Conservation (phyloP, 2,113 vertebrate species). For the Danio rerio region DNA sequence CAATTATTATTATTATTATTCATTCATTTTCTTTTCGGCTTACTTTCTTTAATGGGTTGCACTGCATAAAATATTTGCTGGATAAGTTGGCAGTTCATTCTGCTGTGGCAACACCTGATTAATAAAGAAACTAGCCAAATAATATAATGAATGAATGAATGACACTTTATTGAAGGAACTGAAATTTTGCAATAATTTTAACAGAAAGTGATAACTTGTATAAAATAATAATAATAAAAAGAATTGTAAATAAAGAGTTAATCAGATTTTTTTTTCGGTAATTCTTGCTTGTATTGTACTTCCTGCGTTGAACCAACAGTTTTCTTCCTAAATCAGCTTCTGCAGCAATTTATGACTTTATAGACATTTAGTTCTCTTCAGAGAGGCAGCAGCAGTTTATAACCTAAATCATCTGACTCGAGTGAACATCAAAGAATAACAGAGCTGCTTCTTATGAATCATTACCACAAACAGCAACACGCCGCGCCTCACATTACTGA, state of each 20-base stretch:
- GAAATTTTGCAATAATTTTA: background rate
- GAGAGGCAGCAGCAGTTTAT: constrained; percentile 8
- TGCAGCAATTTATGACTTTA: background rate
- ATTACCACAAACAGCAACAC: background rate
- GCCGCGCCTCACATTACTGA: constrained; percentile 4
- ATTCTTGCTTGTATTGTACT: background rate
- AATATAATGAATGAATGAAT: too few relatives aligned
- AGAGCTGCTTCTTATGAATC: constrained; percentile 29
- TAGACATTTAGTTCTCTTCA: background rate
- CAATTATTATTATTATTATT: too few relatives aligned
- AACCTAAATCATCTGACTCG: constrained; percentile 11
- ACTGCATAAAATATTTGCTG: too few relatives aligned
- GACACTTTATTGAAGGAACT: too few relatives aligned
- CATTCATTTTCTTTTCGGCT: too few relatives aligned
- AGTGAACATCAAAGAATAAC: constrained; percentile 12
- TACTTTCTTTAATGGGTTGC: too few relatives aligned
- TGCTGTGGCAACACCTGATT: too few relatives aligned
- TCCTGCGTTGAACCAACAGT: background rate
- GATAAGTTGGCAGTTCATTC: too few relatives aligned
- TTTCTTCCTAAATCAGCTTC: background rate
- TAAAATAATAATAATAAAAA: too few relatives aligned
- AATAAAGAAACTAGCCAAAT: too few relatives aligned
- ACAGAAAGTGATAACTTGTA: too few relatives aligned
- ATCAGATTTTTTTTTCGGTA: background rate
- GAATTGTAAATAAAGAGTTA: background rate